Evolutionary conservation across 2,797 vertebrate genomes (phyloP), one percentile per base, ranked within the genome.

Genomic region (Perodicticus potto): DNA sequence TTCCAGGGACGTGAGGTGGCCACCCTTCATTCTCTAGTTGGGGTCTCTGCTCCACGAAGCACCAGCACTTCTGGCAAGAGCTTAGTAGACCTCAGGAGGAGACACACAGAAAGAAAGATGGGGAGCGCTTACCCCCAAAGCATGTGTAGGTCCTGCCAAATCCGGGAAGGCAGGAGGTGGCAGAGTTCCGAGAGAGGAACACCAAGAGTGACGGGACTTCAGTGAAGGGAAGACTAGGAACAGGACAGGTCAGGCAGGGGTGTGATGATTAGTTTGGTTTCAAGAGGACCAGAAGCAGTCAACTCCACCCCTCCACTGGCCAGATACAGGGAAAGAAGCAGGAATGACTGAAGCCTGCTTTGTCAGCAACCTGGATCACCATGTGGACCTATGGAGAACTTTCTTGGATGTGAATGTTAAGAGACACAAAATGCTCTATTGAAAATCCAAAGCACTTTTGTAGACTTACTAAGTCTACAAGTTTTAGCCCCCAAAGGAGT

Each of bases 71-170:
- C 74, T 77, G 55, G 6, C 7, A 34, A 45, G 40, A 74, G 19
- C 11, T 10, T 20, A 2, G 55, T 82, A 53, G n/a, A 70, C 6
- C 29, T 22, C 22, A 20, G 32, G 34, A 89, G 72, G 70, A 32
- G 55, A 40, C 22, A 3, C 1, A 0, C 7, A 19, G 10, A 65
- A 81, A 25, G n/a, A 55, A 76, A 32, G 23, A 45, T 10, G 5
- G 29, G 37, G 22, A 43, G 32, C 25, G 9, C 32, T 1, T 40
- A 20, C 27, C 32, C 32, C 9, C 13, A 12, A 57, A 59, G 12
- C 27, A 20, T 10, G 16, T 19, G 5, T 4, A 37, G n/a, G 45
- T 11, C 5, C 10, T 6, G 1, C n/a, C 53, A 6, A 11, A 25
- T 14, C 17, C 25, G 10, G 22, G 27, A 84, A 70, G 45, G 45